Base-by-base conservation (phyloP, 2,888 invertebrate species). In the Lacanobia wlatinum region DNA sequence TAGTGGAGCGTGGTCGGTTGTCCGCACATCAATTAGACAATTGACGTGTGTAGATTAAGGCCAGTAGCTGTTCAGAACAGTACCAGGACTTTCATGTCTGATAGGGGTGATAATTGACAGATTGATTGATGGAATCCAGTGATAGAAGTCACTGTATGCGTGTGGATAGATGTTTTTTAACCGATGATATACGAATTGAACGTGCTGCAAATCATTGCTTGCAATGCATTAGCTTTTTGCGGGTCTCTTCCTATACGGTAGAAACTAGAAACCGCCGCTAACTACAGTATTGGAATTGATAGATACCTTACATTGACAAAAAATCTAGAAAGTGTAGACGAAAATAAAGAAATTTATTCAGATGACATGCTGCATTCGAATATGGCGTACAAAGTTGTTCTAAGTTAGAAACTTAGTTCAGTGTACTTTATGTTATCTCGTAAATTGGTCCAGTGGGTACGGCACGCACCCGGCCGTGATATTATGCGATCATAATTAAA, bases 1-100 rank as follows among this genome's bases (percentile, higher is more conserved):
- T 91, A 92, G 85, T 93, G 88, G 92, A 93, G 92, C 92, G 89
- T 89, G 87, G 74, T 78, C 76, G 58, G 64, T 55, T 77, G 76
- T 76, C 68, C 68, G 76, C 70, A 71, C 75, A 80, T 84, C 78
- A 85, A 84, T 85, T 86, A 84, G 65, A 80, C 70, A 84, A 84
- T 84, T 84, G 81, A 76, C 78, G 81, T 76, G 68, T 78, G 60
- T 34, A 61, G 66, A 74, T 70, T 78, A 73, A 68, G 48, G 58
- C 69, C 46, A 64, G 52, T 55, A 43, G 52, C 53, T 46, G 58
- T 55, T 34, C 38, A 50, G 65, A 76, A 63, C 52, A 62, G 28
- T 62, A 50, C 53, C 21, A 18, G 52, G 38, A 73, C 72, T 65
- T 81, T 67, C 72, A 65, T 50, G 48, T 59, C 59, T 68, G 60